phyloP scores from a whole-genome alignment of 2,113 vertebrate species.

The Geococcyx californianus region DNA sequence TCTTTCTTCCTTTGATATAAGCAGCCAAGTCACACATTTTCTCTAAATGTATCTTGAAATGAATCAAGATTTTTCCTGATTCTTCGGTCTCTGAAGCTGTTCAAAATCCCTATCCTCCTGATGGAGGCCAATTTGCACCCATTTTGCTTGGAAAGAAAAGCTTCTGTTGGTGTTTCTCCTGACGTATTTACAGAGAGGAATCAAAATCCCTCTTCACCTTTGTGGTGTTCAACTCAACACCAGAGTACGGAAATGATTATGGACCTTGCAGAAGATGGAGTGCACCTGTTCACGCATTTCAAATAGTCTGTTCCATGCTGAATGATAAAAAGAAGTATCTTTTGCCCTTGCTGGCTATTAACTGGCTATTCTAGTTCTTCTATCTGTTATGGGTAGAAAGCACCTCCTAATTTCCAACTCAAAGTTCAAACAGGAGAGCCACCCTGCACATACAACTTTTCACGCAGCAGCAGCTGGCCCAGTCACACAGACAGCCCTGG shows the following conservation, averaged over 20 bases:
- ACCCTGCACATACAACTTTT: background rate
- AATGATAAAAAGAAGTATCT: background rate
- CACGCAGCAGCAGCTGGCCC: background rate
- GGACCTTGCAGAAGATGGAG: background rate
- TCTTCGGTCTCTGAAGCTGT: background rate
- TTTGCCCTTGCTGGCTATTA: background rate
- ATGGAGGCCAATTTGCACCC: background rate
- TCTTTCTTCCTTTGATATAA: background rate
- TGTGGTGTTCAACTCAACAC: background rate
- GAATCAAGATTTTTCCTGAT: background rate
- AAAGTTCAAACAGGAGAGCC: background rate
- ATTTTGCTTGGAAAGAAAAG: background rate
- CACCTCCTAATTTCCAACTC: background rate
- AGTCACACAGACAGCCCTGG: background rate
- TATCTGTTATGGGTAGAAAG: background rate
- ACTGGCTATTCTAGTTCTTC: background rate
- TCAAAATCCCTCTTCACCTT: background rate
- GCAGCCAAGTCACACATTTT: background rate
- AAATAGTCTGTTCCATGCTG: background rate
- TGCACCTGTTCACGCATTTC: background rate
- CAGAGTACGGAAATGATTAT: background rate
- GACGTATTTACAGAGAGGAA: background rate
- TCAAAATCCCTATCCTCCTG: background rate
- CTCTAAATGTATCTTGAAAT: background rate
- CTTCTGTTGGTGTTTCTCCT: background rate